Evolutionary conservation across 1,140 invertebrate species (phyloP), one percentile per base, ranked within the genome.

Genomic region (Anoplolepis gracilipes): DNA sequence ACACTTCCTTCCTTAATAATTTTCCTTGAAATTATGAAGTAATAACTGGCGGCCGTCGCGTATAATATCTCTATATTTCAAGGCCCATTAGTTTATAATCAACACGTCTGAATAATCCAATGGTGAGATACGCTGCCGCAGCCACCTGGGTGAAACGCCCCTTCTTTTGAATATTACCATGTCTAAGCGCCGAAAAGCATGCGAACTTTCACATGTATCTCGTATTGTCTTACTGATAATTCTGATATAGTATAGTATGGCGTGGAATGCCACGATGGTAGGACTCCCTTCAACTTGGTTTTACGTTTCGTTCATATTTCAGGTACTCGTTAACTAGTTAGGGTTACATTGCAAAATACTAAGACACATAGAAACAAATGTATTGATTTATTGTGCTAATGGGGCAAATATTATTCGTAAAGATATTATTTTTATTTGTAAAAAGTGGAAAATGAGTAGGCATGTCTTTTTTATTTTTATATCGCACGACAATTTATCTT

Each of bases 1-100:
- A 55, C 85, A 90, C 90, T 94, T 94, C 91, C 93, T 93, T 93
- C 92, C 92, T 92, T 90, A 91, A 94, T 94, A 92, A 94, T 94
- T 94, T 93, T 91, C 90, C 78, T 84, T 79, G 88, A 91, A 94
- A 94, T 94, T 93, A 94, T 93, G 91, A 93, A 91, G 90, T 92
- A 93, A 94, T 93, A 94, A 92, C 88, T 85, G 85, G 86, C 75
- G 86, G 85, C 46, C 91, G 90, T 92, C 91, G 87, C 89, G 94
- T 90, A 95, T 95, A 95, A 95, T 95, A 95, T 95, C 93, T 94
- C 94, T 94, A 95, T 95, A 95, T 94, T 95, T 95, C 94, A 95
- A 91, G 79, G 75, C 82, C 92, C 91, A 94, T 94, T 94, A 93
- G 93, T 94, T 94, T 94, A 93, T 95, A 95, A 95, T 95, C 93